Percentiles rank a stretch among this genome's conserved stretches.
phyloP scores from a whole-genome alignment of 2,888 invertebrate species.

The Meteorus colon region DNA sequence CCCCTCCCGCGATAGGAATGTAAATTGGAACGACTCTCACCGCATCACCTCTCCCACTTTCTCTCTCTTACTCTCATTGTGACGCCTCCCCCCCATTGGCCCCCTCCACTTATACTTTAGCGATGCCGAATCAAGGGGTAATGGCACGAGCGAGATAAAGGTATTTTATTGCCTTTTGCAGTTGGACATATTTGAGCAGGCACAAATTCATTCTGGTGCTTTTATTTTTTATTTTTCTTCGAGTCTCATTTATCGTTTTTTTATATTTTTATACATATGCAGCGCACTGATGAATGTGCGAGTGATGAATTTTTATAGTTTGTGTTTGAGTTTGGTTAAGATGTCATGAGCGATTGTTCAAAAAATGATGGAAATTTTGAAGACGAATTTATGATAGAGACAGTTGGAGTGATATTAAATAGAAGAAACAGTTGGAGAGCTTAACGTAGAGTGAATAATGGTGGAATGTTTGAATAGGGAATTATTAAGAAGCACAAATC shows the following conservation, averaged over 20 bases:
- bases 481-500: no score
- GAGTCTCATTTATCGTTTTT: conserved; percentile 10
- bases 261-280: not conserved
- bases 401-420: no score
- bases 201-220: conserved; percentile 32
- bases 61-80: conserved; percentile 31
- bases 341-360: no score
- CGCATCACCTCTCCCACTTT: conserved; percentile 47
- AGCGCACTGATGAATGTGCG: no score
- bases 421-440: no score
- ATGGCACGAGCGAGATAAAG: conserved; percentile 72
- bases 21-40: conserved; percentile 66
- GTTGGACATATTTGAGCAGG: conserved; percentile 56
- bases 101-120: not conserved
- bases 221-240: conserved; percentile 21
- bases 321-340: no score
- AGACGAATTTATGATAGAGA: no score
- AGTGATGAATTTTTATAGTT: no score
- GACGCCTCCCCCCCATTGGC: conserved; percentile 32
- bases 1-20: conserved; percentile 70
- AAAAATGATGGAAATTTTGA: no score
- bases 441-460: no score
- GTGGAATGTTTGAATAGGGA: no score
- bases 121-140: conserved; percentile 68
- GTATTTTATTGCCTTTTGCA: conserved; percentile 71